A percentile compares a stretch with the other conserved stretches of the same genome.
These are phyloP conservation scores for Psittacula echo DNA, from an alignment of 2,797 vertebrate species.

Conservation along the genomic window DNA sequence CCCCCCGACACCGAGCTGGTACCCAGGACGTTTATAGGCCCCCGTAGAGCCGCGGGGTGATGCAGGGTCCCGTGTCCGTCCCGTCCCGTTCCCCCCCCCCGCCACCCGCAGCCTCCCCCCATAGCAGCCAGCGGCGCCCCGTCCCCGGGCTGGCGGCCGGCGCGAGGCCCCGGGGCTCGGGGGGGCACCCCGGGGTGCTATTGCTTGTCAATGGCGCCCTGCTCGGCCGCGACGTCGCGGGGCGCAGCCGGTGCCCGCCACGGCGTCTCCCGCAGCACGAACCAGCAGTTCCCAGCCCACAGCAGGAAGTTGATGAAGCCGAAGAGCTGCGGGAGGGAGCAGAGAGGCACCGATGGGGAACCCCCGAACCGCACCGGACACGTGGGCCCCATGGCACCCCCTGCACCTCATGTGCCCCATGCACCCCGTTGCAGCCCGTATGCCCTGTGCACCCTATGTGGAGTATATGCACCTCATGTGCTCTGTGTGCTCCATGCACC, in stretches of 20 bases:
- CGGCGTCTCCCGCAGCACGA: slow-evolving; percentile 93
- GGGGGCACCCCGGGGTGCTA: background rate
- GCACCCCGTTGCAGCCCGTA: no score
- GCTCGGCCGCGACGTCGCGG: slow-evolving; percentile 77
- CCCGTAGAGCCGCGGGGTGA: background rate
- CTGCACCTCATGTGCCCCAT: fast-evolving
- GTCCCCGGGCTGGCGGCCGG: slow-evolving; percentile 35
- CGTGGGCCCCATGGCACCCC: no score
- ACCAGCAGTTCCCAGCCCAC: slow-evolving; percentile 95
- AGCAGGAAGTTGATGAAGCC: slow-evolving; percentile 93
- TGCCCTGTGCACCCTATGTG: fast-evolving
- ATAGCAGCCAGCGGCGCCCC: background rate
- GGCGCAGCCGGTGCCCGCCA: slow-evolving; percentile 82
- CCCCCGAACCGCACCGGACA: no score
- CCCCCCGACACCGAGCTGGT: background rate
- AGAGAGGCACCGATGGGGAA: background rate
- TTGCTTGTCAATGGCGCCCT: slow-evolving; percentile 81
- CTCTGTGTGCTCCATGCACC: no score
- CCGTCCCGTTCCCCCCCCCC: background rate
- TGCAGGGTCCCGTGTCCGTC: no score
- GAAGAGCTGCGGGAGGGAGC: slow-evolving; percentile 82
- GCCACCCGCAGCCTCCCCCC: background rate
- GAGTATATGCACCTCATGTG: no score
- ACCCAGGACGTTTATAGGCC: background rate
- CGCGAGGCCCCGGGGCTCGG: background rate